Base-by-base conservation (phyloP, 2,888 invertebrate species). In the Drosophila nigricruria region DNA sequence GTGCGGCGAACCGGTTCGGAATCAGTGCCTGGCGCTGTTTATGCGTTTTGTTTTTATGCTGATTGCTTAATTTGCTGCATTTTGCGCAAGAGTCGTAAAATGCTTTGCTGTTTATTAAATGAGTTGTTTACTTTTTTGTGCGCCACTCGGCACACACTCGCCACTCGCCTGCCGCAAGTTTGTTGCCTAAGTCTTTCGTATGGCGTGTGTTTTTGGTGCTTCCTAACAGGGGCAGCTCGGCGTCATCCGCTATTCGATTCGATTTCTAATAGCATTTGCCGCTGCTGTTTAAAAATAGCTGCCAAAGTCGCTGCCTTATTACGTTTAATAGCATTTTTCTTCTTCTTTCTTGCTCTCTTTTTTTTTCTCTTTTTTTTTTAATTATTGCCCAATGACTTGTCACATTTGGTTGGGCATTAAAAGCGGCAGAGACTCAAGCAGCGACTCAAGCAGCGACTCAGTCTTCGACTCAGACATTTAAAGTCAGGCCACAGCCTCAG, bases 341-440 rank as follows among this genome's bases (percentile, higher is more conserved):
- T 34, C 14, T 30, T 1, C 5, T n/a, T 14, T 6, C 1, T 40
- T 27, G 1, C 12, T 9, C 23, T 20, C 5, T 5, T 8, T 32
- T 3, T 81, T 73, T 70, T 77, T 34, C 9, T 34, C 2, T 75
- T 84, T 81, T 83, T 77, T 56, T 63, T 90, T 87, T 90, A 90
- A 90, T 87, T 87, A 88, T 90, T 87, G 89, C 73, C 70, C 90
- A 90, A 87, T 90, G 86, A 87, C 86, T 87, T 87, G 89, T 88
- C 86, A 90, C 84, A 85, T 86, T 89, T 88, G 56, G 68, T 58
- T 45, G 70, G 67, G 79, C 85, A 75, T 71, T 73, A 77, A 77
- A 65, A 76, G 65, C 70, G 67, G 65, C 50, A 57, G 25, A 50
- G 58, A 32, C 65, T 43, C 43, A 25, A 16, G 47, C 47, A 5